phyloP scores from a whole-genome alignment of 2,113 vertebrate species.

The Hystrix brachyura region DNA sequence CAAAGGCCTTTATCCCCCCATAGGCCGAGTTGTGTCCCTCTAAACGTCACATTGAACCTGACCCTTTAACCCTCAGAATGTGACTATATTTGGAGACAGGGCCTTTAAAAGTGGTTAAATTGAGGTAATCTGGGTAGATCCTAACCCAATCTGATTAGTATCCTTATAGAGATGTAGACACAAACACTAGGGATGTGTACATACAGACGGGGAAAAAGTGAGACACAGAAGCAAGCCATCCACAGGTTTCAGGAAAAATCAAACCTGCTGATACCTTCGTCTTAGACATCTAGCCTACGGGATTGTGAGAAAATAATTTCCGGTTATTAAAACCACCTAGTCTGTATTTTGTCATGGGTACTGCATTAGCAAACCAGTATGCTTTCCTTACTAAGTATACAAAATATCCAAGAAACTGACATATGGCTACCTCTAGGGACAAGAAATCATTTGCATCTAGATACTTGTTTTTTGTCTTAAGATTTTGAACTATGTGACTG shows the following conservation, averaged over 20 bases:
- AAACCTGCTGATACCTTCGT: not conserved
- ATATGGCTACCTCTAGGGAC: not conserved
- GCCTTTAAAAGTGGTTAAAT: conserved; percentile 15
- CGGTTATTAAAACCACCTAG: not conserved
- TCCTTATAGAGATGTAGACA: not conserved
- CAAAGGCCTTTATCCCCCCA: not conserved
- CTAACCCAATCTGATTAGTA: not conserved
- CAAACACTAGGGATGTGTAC: not conserved
- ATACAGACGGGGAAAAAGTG: not conserved
- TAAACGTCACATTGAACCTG: not conserved
- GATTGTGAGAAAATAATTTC: conserved; percentile 4
- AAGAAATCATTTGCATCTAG: not conserved
- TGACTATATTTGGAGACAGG: not conserved
- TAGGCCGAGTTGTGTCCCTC: not conserved
- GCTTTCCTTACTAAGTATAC: not conserved
- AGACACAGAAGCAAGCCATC: not conserved
- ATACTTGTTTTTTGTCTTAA: not conserved
- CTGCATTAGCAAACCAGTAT: not conserved
- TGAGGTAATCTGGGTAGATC: not conserved
- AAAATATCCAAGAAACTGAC: not conserved
- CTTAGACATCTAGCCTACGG: not conserved
- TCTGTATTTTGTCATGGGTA: not conserved
- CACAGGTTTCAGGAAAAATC: conserved; percentile 17
- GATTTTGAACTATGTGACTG: not conserved
- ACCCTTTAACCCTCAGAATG: not conserved